Conservation (phyloP, 1,140 invertebrate species). For the Danaus melanippus region DNA sequence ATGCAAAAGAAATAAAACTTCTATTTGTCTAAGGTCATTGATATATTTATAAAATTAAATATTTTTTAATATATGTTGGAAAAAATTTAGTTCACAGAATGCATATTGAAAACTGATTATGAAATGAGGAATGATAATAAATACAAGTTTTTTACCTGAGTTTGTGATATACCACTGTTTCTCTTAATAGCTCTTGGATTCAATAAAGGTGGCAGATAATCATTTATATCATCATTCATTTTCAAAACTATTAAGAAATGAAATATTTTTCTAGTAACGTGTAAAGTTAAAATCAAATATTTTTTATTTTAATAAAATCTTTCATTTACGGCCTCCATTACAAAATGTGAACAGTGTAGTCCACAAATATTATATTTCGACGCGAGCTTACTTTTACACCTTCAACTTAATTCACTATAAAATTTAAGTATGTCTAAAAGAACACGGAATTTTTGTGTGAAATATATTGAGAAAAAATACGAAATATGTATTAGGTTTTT, state of each 20-base stretch:
- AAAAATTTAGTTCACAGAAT: background rate
- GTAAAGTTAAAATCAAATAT: no score
- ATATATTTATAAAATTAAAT: conserved; percentile 28
- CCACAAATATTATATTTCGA: no score
- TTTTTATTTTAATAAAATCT: no score
- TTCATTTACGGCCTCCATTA: no score
- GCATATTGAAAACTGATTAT: conserved; percentile 2
- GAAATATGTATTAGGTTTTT: no score
- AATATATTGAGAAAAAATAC: no score
- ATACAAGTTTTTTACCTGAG: conserved; percentile 33
- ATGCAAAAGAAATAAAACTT: background rate
- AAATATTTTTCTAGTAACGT: conserved; percentile 3
- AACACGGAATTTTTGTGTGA: no score
- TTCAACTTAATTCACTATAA: no score
- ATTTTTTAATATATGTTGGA: background rate
- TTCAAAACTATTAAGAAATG: conserved; percentile 9
- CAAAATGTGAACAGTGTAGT: no score
- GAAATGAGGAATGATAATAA: conserved; percentile 1
- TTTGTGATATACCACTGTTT: conserved; percentile 25
- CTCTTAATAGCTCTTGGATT: conserved; percentile 40
- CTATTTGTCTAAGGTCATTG: conserved; percentile 7
- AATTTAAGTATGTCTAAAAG: no score
- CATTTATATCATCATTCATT: conserved; percentile 39
- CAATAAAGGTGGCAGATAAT: conserved; percentile 44
- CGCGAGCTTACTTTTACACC: no score